Base-by-base conservation (phyloP, 2,888 invertebrate species). In the Ephialtes manifestator region DNA sequence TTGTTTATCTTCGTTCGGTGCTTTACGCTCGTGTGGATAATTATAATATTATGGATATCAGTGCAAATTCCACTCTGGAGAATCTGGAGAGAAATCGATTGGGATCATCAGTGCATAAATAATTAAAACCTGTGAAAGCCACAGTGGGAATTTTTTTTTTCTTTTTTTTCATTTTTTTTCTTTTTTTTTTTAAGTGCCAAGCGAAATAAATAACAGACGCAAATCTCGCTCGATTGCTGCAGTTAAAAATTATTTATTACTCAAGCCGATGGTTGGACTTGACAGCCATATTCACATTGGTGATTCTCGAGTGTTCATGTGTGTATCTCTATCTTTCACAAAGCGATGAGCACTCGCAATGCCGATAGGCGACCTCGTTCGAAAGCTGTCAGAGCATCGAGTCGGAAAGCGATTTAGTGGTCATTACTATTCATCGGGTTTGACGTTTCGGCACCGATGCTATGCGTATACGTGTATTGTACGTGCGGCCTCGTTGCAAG, bases 401-500 rank as follows among this genome's bases (percentile, higher is more conserved):
- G 79, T 82, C 72, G 80, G 68, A 81, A 80, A 86, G 65, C 80
- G 72, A 85, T 85, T 87, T 81, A 84, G 77, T 60, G 70, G 65
- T 85, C 84, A 85, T 87, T 87, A 83, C 84, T 87, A 87, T 87
- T 87, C 87, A 87, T 79, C 60, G 78, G 70, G 68, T 81, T 86
- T 81, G 81, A 83, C 81, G 78, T 84, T 63, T 86, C 48, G 55
- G 71, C 63, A 60, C 13, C 68, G 71, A 55, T 48, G 39, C 65
- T 72, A 15, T 53, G 31, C 31, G 67, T 70, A 63, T 20, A 2
- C 2, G 31, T 28, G 10, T n/a, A 72, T 85, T n/a, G 76, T 85
- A 87, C 87, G 87, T 87, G 87, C 84, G 85, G 77, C 87, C 87
- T 81, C 87, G 81, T 82, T 87, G 85, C 63, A 75, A 72, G 81